These are phyloP conservation scores for Diaprepes abbreviatus DNA, from an alignment of 2,888 invertebrate genomes.

Conservation along the genomic window DNA sequence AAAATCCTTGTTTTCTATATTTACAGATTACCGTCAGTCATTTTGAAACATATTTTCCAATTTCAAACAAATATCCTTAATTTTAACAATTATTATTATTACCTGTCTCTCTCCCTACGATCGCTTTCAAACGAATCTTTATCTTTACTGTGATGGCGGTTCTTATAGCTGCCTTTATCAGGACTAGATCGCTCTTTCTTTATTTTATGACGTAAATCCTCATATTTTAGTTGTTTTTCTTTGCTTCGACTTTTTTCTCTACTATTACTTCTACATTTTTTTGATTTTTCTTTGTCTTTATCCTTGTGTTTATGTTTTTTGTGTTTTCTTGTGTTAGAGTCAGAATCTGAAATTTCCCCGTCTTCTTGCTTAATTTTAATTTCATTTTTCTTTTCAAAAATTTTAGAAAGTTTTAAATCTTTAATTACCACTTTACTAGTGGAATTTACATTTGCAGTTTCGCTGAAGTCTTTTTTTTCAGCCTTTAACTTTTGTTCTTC, in stretches of 20 bases:
- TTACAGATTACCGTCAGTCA: too few relatives aligned
- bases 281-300: slow-evolving; percentile 54
- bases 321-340: slow-evolving; percentile 40
- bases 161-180: slow-evolving; percentile 35
- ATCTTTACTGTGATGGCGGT: slow-evolving; percentile 41
- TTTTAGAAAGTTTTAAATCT: slow-evolving; percentile 26
- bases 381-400: slow-evolving; percentile 59
- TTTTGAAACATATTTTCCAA: too few relatives aligned
- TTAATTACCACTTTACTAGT: slow-evolving; percentile 30
- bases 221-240: slow-evolving; percentile 52
- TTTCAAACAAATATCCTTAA: too few relatives aligned
- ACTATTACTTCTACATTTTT: slow-evolving; percentile 60
- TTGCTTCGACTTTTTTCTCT: slow-evolving; percentile 59
- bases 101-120: slow-evolving; percentile 40
- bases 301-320: slow-evolving; percentile 53
- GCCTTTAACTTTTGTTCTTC: slow-evolving; percentile 41
- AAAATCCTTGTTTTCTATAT: too few relatives aligned
- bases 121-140: slow-evolving; percentile 43
- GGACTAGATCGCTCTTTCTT: slow-evolving; percentile 35
- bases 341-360: slow-evolving; percentile 61
- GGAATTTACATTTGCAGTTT: slow-evolving; percentile 3
- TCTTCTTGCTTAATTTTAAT: slow-evolving; percentile 69
- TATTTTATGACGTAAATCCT: slow-evolving; percentile 53
- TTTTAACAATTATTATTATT: too few relatives aligned
- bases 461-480: slow-evolving; percentile 30